Evolutionary conservation across 2,797 vertebrate species (phyloP).

Genomic region (Lepidocolaptes lacrymiger): DNA sequence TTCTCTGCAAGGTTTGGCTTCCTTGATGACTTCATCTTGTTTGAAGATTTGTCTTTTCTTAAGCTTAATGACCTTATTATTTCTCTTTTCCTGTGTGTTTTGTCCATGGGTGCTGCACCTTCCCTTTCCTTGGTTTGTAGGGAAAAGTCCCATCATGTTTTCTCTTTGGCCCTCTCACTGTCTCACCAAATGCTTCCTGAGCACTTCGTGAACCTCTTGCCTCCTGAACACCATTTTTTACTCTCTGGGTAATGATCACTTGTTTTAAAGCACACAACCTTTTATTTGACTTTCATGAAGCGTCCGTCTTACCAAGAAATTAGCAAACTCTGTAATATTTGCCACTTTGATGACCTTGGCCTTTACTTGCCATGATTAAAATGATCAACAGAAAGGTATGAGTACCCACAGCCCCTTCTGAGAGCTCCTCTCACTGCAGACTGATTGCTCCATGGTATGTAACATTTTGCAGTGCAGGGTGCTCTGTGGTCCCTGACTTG

Average conservation of each 20-base stretch:
- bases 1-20: not conserved
- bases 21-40: not conserved
- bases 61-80: not conserved
- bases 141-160: not conserved
- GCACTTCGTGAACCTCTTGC: not conserved
- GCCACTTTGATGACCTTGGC: not conserved
- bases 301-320: not conserved
- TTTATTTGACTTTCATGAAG: not conserved
- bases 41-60: not conserved
- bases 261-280: not conserved
- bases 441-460: rapidly evolving
- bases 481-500: not conserved
- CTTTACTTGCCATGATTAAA: not conserved
- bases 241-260: not conserved
- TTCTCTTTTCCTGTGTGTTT: not conserved
- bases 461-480: not conserved
- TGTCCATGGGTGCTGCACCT: not conserved
- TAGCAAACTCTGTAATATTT: not conserved
- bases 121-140: not conserved
- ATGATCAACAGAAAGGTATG: not conserved
- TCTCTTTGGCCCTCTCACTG: not conserved
- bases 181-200: not conserved
- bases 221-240: not conserved
- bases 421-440: not conserved
- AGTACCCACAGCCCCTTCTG: not conserved